phyloP scores from a whole-genome alignment of 2,113 vertebrate genomes.

The Porphyrio hochstetteri region DNA sequence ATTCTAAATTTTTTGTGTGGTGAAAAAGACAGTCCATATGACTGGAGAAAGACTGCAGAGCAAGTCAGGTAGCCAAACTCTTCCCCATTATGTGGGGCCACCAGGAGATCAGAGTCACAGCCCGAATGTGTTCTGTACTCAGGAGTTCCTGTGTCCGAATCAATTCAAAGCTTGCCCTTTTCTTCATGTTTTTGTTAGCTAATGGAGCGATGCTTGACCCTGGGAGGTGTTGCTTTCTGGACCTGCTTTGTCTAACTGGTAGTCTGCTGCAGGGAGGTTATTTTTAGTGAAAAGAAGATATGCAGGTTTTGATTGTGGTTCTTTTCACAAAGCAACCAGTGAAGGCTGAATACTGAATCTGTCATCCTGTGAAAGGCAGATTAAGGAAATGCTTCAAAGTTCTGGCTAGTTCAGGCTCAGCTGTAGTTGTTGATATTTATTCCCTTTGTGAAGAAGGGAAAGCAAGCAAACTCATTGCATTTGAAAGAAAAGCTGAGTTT shows the following conservation, averaged over 20 bases:
- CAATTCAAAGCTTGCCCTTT: neutral
- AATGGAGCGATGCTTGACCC: neutral
- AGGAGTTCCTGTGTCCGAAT: neutral
- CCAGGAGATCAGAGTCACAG: neutral
- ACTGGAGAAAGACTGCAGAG: neutral
- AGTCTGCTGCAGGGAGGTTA: neutral
- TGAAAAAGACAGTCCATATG: neutral
- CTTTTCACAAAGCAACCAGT: neutral
- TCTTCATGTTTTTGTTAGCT: neutral
- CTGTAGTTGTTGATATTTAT: neutral
- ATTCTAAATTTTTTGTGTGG: neutral
- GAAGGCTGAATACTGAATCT: neutral
- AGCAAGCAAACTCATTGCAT: neutral
- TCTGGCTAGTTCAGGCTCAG: neutral
- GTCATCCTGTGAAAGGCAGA: neutral
- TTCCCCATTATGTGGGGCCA: rapidly evolving
- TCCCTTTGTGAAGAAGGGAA: neutral
- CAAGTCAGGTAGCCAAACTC: neutral
- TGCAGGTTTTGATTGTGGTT: neutral
- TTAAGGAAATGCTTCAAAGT: neutral
- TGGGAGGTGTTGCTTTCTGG: neutral
- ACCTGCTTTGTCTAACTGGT: neutral
- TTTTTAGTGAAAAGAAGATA: conserved; percentile 12
- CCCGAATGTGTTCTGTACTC: neutral
- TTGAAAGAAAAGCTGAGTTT: neutral